Evolutionary conservation across 1,140 invertebrate genomes (phyloP), one percentile per base, ranked within the genome.

Genomic region (Adoxophyes honmai): DNA sequence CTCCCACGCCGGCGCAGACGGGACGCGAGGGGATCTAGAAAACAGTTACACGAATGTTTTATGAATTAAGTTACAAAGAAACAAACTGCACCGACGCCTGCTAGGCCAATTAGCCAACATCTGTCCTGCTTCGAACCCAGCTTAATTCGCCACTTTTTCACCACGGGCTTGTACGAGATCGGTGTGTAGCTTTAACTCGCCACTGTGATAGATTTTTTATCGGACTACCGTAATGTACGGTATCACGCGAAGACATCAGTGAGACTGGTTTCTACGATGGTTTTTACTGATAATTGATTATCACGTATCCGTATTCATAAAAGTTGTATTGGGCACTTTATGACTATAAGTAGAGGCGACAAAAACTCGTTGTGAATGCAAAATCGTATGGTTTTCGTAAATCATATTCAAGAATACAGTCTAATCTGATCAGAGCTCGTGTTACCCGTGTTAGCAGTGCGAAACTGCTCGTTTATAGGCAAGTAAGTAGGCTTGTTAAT

Each of bases 1-100:
- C 79, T 85, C 81, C 78, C 81, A 82, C 81, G 78, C 75, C 64
- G 21, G 75, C 60, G 66, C 69, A 64, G 64, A 57, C 62, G 68
- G 66, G 65, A 55, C 51, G 38, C 62, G 64, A 69, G 62, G 60
- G 57, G 64, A 73, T 73, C 70, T 65, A 69, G 60, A 64, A 66
- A 67, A 62, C 57, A 52, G 35, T 59, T 56, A 51, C 55, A 60
- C 57, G 53, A 62, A 33, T 48, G 21, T 55, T 59, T 57, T 16
- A 16, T 33, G 15, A 58, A 58, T 58, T 18, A 51, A 48, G 35
- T 37, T 28, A 57, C 42, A 48, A 44, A 4, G 39, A 44, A 48
- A 48, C 42, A 44, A 48, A 48, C 42, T 48, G 42, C 21, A 48
- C 21, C 21, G 21, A 6, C 14, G 39, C 39, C 42, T 48, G 42